Percentiles rank a stretch among this genome's conserved stretches.
phyloP scores from a whole-genome alignment of 2,888 invertebrate genomes.

The Dilophus febrilis region DNA sequence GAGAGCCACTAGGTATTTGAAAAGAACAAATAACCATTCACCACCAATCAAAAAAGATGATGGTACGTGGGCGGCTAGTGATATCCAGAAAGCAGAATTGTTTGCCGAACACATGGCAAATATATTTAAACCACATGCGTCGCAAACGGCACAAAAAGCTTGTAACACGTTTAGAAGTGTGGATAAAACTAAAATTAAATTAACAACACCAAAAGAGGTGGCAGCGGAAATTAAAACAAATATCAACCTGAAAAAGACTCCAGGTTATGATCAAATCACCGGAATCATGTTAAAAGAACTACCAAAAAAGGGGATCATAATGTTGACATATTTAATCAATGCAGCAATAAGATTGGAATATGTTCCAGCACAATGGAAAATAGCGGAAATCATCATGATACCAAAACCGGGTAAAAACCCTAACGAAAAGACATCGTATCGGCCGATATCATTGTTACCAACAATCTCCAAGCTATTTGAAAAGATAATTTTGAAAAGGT shows the following conservation, averaged over 20 bases:
- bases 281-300: too few species aligned
- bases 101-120: slow-evolving; percentile 8
- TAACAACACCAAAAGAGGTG: too few species aligned
- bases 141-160: too few species aligned
- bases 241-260: too few species aligned
- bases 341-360: too few species aligned
- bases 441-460: not conserved
- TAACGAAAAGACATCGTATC: not conserved
- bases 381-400: not conserved
- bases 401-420: not conserved
- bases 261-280: too few species aligned
- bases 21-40: slow-evolving; percentile 2
- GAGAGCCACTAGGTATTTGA: slow-evolving; percentile 8
- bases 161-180: too few species aligned
- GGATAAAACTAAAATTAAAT: too few species aligned
- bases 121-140: slow-evolving; percentile 1
- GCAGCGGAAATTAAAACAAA: too few species aligned
- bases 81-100: slow-evolving; percentile 3
- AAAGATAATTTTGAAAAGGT: not conserved
- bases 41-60: slow-evolving; percentile 5
- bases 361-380: not conserved
- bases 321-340: too few species aligned
- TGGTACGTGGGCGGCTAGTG: slow-evolving; percentile 5
- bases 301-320: too few species aligned
- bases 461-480: not conserved